phyloP scores from a whole-genome alignment of 2,888 invertebrate genomes.

The Venustoraphidia nigricollis region DNA sequence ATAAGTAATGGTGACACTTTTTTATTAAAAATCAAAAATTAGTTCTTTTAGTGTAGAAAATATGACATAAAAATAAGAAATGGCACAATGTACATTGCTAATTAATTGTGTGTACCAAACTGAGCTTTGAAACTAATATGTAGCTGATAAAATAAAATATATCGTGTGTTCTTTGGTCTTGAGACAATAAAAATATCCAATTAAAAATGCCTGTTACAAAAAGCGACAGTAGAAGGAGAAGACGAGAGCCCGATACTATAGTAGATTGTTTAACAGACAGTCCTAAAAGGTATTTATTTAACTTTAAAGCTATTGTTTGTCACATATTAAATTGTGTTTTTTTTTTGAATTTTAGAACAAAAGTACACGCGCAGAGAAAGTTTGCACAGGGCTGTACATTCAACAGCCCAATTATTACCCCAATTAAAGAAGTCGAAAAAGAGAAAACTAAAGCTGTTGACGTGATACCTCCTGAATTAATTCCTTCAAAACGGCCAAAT shows the following conservation, averaged over 20 bases:
- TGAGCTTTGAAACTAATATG: neutral
- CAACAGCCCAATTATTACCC: slow-evolving; percentile 38
- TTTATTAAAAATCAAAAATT: too few species aligned
- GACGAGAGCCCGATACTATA: slow-evolving; percentile 21
- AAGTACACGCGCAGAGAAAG: slow-evolving; percentile 75
- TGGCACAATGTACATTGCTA: too few species aligned
- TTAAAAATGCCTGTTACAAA: slow-evolving; percentile 23
- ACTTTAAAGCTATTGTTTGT: neutral
- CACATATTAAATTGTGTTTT: slow-evolving; percentile 5
- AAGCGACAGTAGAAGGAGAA: slow-evolving; percentile 26
- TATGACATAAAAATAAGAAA: too few species aligned
- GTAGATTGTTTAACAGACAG: slow-evolving; percentile 19
- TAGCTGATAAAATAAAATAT: neutral
- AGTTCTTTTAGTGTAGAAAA: too few species aligned
- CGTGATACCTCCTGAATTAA: slow-evolving; percentile 36
- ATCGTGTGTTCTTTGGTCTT: neutral
- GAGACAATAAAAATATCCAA: too few species aligned
- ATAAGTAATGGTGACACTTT: too few species aligned
- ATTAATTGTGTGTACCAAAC: too few species aligned
- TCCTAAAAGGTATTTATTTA: slow-evolving; percentile 27
- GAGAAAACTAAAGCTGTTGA: slow-evolving; percentile 23
- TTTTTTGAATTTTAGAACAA: slow-evolving; percentile 34
- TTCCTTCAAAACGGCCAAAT: slow-evolving; percentile 54
- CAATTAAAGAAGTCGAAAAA: slow-evolving; percentile 43
- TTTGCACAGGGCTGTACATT: slow-evolving; percentile 67